Conservation (phyloP, 2,797 vertebrate species). For the Sternarchorhynchus goeldii region DNA sequence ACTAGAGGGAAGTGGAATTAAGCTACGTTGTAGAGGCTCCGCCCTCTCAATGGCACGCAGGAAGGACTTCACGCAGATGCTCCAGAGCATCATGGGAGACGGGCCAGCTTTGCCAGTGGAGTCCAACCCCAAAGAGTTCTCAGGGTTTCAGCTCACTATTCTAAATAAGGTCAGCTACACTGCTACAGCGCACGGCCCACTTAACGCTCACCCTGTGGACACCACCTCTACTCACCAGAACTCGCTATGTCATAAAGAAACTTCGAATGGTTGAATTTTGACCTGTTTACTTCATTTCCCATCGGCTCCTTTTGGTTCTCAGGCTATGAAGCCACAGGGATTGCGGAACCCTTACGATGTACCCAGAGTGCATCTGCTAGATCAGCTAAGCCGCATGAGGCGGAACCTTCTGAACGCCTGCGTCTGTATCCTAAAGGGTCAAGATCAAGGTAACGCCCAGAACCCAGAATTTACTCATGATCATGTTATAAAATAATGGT, state of each 20-base stretch:
- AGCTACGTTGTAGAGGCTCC: slow-evolving; percentile 86
- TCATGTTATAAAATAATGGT: not conserved
- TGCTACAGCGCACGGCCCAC: not conserved
- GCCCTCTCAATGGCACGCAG: slow-evolving; percentile 84
- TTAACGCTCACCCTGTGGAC: not conserved
- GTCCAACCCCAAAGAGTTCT: slow-evolving; percentile 92
- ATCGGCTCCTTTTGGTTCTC: slow-evolving; percentile 16
- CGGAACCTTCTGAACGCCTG: slow-evolving; percentile 87
- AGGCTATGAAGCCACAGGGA: slow-evolving; percentile 93
- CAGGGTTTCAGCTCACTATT: slow-evolving; percentile 91
- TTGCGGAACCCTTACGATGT: slow-evolving; percentile 97
- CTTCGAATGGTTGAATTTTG: not conserved
- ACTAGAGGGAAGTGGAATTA: slow-evolving; percentile 85
- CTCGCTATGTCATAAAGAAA: not conserved
- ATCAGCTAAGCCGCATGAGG: slow-evolving; percentile 96
- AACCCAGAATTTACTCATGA: slow-evolving; percentile 10
- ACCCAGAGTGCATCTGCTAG: slow-evolving; percentile 88
- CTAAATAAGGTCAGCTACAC: slow-evolving; percentile 84
- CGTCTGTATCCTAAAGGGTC: slow-evolving; percentile 81
- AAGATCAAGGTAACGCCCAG: slow-evolving; percentile 87
- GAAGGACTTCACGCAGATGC: slow-evolving; percentile 89
- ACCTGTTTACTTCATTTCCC: not conserved
- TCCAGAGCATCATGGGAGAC: slow-evolving; percentile 89
- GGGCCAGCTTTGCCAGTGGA: slow-evolving; percentile 82
- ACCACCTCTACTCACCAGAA: not conserved